phyloP scores from a whole-genome alignment of 2,113 vertebrate genomes.

The Callopanchax toddi region DNA sequence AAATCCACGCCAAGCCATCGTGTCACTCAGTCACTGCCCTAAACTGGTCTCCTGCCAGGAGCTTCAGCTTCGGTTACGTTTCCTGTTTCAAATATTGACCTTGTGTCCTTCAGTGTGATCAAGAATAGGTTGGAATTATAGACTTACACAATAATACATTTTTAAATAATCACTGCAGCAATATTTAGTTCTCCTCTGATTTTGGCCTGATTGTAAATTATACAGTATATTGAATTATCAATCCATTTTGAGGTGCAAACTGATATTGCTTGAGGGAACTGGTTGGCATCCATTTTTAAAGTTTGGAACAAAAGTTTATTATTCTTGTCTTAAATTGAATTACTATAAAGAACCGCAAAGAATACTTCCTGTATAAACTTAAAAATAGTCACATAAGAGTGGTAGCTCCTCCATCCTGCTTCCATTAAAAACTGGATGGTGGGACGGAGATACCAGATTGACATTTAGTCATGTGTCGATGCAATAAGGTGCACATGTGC shows the following conservation, averaged over 20 bases:
- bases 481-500: constrained; percentile 58
- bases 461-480: constrained; percentile 32
- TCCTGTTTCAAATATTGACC: background rate
- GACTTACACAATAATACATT: background rate
- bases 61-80: background rate
- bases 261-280: background rate
- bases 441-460: constrained; percentile 27
- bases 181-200: background rate
- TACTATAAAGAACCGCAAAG: background rate
- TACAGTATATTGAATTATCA: background rate
- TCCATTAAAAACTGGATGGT: constrained; percentile 27
- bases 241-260: background rate
- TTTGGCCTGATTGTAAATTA: background rate
- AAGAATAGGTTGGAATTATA: background rate
- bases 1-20: background rate
- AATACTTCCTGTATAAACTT: background rate
- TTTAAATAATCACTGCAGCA: background rate
- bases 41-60: background rate
- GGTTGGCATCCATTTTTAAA: background rate
- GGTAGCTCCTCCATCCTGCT: constrained; percentile 15
- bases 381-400: constrained; percentile 6
- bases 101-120: background rate
- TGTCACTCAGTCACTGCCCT: background rate
- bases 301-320: background rate
- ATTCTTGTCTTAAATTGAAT: background rate